These are phyloP conservation scores for Leptinotarsa tumamoca DNA, from an alignment of 2,888 invertebrate genomes.

Conservation along the genomic window DNA sequence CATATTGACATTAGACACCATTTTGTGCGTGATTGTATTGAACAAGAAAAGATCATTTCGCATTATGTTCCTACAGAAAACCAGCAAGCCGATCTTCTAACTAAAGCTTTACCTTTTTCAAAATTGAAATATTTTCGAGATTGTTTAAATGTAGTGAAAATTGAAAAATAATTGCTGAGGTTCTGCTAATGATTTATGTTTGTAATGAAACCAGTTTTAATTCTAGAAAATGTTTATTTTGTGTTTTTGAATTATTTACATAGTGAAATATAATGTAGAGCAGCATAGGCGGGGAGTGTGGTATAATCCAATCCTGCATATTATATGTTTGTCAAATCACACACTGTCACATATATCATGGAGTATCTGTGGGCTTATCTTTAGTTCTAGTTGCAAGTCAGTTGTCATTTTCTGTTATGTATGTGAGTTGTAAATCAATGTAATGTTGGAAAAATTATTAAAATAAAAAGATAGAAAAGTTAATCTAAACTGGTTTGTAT, in stretches of 20 bases:
- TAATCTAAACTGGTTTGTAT: no score
- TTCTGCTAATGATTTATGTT: neutral
- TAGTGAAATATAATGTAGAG: neutral
- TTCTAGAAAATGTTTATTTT: slow-evolving; percentile 19
- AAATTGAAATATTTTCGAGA: slow-evolving; percentile 19
- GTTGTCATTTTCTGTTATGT: no score
- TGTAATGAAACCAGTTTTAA: neutral
- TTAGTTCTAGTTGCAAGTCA: no score
- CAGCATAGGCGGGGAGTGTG: slow-evolving; percentile 10
- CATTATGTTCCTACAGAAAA: slow-evolving; percentile 29
- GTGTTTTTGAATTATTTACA: neutral
- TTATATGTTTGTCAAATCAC: no score
- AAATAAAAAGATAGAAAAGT: no score
- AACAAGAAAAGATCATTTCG: slow-evolving; percentile 23
- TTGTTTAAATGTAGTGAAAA: slow-evolving; percentile 11
- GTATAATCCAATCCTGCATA: no score
- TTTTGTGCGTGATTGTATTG: slow-evolving; percentile 34
- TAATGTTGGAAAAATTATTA: no score
- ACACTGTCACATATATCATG: no score
- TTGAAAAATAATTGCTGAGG: slow-evolving; percentile 15
- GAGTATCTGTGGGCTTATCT: no score
- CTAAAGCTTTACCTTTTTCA: slow-evolving; percentile 25
- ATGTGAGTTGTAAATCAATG: no score
- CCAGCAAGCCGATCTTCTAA: slow-evolving; percentile 31
- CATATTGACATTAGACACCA: slow-evolving; percentile 41